These are phyloP conservation scores for Neostethus bicornis DNA, from an alignment of 2,797 vertebrate genomes.

Conservation along the genomic window DNA sequence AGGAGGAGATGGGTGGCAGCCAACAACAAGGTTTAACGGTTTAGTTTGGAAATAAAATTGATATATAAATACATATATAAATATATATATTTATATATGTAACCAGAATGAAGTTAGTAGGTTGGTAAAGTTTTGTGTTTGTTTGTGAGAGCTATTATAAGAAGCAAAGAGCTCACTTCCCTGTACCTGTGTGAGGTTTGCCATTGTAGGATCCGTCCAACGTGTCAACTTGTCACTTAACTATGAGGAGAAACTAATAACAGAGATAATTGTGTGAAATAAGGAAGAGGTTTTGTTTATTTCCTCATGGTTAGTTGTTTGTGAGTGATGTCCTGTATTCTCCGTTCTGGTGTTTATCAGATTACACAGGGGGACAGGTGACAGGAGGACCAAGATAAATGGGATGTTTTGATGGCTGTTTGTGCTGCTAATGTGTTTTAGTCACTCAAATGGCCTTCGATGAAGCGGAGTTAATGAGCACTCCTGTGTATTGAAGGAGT, in stretches of 20 bases:
- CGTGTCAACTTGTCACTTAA: constrained; percentile 13
- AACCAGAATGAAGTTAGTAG: too few relatives aligned
- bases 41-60: too few relatives aligned
- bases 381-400: constrained; percentile 59
- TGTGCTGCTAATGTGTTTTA: constrained; percentile 62
- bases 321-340: constrained; percentile 26
- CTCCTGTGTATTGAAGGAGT: constrained; percentile 44
- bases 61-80: too few relatives aligned
- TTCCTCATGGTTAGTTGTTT: constrained; percentile 18
- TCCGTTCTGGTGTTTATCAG: constrained; percentile 59
- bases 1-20: too few relatives aligned
- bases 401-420: constrained; percentile 56
- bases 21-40: too few relatives aligned
- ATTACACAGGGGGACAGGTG: constrained; percentile 47
- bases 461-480: constrained; percentile 61
- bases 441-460: constrained; percentile 56
- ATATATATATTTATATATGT: too few relatives aligned
- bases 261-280: constrained; percentile 27
- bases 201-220: constrained; percentile 1
- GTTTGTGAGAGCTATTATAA: too few relatives aligned
- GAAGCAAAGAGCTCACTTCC: too few relatives aligned
- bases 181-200: too few relatives aligned
- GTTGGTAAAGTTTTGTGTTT: too few relatives aligned
- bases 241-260: constrained; percentile 36
- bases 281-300: constrained; percentile 29